phyloP scores from a whole-genome alignment of 2,113 vertebrate genomes.

The Callipepla squamata region DNA sequence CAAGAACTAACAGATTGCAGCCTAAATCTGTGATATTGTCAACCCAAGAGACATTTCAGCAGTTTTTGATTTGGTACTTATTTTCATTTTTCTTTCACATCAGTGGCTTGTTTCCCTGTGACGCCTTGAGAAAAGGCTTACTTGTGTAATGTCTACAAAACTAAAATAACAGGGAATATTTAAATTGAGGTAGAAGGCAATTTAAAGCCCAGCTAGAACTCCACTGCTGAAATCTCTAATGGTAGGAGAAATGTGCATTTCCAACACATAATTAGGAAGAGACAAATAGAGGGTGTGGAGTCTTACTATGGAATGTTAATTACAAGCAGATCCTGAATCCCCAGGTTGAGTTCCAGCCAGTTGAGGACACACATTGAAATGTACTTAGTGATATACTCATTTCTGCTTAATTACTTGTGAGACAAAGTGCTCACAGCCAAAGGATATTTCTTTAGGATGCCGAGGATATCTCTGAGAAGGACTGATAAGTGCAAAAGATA shows the following conservation, averaged over 20 bases:
- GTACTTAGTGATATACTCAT: slow-evolving; percentile 30
- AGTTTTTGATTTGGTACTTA: background rate
- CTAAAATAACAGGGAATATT: slow-evolving; percentile 72
- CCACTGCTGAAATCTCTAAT: slow-evolving; percentile 61
- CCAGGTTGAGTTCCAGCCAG: slow-evolving; percentile 25
- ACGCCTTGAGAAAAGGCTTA: slow-evolving; percentile 73
- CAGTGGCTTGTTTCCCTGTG: slow-evolving; percentile 46
- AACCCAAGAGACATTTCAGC: slow-evolving; percentile 25
- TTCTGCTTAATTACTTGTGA: slow-evolving; percentile 53
- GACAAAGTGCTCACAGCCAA: background rate
- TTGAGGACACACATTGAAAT: slow-evolving; percentile 45
- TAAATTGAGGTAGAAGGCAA: slow-evolving; percentile 66
- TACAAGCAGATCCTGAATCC: slow-evolving; percentile 68
- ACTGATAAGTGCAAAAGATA: slow-evolving; percentile 29
- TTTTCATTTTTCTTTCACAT: background rate
- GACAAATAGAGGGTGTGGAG: slow-evolving; percentile 66
- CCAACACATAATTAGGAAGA: slow-evolving; percentile 66
- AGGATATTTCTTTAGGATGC: slow-evolving; percentile 53
- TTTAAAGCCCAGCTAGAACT: slow-evolving; percentile 68
- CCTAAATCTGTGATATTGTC: slow-evolving; percentile 52
- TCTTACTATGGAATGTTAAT: slow-evolving; percentile 72
- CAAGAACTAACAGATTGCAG: slow-evolving; percentile 64
- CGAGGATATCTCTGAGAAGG: slow-evolving; percentile 9
- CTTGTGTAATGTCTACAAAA: slow-evolving; percentile 72
- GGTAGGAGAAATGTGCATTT: slow-evolving; percentile 54